phyloP scores from a whole-genome alignment of 2,797 vertebrate genomes.

The Amazona finschi region DNA sequence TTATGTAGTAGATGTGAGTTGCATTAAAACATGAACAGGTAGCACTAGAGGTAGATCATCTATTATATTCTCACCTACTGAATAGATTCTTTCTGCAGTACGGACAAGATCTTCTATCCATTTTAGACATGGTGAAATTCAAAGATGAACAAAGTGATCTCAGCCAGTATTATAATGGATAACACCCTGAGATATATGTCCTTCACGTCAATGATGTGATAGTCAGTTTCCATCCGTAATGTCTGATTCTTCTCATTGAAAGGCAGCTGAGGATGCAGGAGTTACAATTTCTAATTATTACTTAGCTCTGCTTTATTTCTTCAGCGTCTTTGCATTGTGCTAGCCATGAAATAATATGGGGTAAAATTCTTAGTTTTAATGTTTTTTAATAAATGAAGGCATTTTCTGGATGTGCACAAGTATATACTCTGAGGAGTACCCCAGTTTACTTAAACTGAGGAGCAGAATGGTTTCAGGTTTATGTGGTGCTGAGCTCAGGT shows the following conservation, averaged over 20 bases:
- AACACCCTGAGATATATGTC: constrained; percentile 27
- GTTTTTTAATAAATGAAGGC: background rate
- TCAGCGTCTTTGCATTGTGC: background rate
- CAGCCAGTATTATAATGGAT: background rate
- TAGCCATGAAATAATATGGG: background rate
- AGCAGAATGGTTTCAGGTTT: background rate
- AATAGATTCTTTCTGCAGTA: background rate
- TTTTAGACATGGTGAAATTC: background rate
- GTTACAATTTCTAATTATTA: constrained; percentile 20
- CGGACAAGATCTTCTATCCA: background rate
- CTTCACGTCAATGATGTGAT: constrained; percentile 35
- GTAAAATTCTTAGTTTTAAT: background rate
- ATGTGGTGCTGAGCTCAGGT: background rate
- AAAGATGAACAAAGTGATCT: background rate
- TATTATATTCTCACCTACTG: background rate
- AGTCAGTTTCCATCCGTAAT: constrained; percentile 24
- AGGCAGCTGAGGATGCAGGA: background rate
- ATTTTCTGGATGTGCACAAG: background rate
- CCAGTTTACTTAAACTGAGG: background rate
- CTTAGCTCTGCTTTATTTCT: constrained; percentile 33
- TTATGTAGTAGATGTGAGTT: background rate
- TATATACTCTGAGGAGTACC: background rate
- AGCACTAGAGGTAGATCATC: background rate
- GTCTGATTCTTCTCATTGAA: constrained; percentile 38
- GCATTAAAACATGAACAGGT: background rate